Evolutionary conservation across 2,888 invertebrate species (phyloP), one percentile per base, ranked within the genome.

Genomic region (Acleris cristana): DNA sequence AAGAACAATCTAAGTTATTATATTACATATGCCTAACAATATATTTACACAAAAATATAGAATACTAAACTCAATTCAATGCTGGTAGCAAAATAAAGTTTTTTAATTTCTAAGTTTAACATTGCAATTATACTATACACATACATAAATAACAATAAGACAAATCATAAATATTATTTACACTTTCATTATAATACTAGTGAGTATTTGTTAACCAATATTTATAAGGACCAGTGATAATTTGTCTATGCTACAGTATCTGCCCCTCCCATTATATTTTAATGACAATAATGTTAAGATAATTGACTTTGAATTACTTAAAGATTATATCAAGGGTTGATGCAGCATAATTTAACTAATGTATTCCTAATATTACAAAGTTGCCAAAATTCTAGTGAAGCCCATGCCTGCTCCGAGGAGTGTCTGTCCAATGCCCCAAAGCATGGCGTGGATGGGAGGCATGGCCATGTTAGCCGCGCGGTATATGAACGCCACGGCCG

Each of bases 401-500:
- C 98, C 98, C 79, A 99, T 95, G 76, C 97, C 96, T 73, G 97
- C 97, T 58, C 97, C 96, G 55, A 98, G 92, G 71, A 97, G 94
- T 64, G 99, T 99, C 90, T 98, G 98, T 72, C 98, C 98, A 62
- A 98, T 96, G 65, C 99, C 99, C 97, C 98, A 99, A 75, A 98
- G 94, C 90, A 98, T 95, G 63, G 98, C 98, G 88, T 98, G 97
- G 69, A 98, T 94, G 52, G 98, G 97, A 70, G 96, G 95, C 98
- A 99, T 98, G 78, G 96, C 95, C 83, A 97, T 94, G 85, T 96
- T 96, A 62, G 98, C 97, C 71, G 98, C 97, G 78, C 97, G 94
- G 90, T 98, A 99, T 72, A 99, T 98, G 82, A 98, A 98, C 63
- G 99, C 98, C 71, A 99, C 96, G 16, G 97, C 97, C 48, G 98